Conservation (phyloP, 2,113 vertebrate species). For the human region DNA sequence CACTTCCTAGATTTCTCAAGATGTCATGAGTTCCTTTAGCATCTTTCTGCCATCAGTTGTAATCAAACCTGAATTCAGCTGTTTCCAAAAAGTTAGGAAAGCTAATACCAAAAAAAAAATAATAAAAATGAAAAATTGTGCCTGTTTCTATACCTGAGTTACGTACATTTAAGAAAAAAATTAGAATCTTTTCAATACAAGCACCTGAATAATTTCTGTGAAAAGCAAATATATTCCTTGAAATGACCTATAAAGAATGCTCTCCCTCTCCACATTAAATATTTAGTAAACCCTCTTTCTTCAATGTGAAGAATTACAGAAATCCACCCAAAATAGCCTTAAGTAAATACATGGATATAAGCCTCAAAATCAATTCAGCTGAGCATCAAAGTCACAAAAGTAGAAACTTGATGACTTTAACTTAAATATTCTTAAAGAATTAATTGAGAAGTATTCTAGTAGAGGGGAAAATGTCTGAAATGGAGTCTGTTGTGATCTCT, state of each 20-base stretch:
- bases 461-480: neutral
- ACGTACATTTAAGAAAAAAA: slow-evolving; percentile 44
- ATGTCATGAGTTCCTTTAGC: neutral
- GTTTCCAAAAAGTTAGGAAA: slow-evolving; percentile 62
- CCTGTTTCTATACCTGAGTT: slow-evolving; percentile 44
- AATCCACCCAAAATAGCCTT: slow-evolving; percentile 7
- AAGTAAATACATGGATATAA: slow-evolving; percentile 17
- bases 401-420: neutral
- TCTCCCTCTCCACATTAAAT: neutral
- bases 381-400: neutral
- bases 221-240: slow-evolving; percentile 33
- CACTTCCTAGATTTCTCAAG: neutral
- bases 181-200: slow-evolving; percentile 60
- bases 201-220: slow-evolving; percentile 19
- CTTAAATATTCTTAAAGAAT: neutral
- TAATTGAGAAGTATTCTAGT: neutral
- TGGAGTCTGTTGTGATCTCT: neutral
- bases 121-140: neutral
- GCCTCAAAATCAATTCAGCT: slow-evolving; percentile 48
- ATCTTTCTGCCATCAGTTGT: slow-evolving; percentile 44
- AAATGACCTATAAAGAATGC: slow-evolving; percentile 24
- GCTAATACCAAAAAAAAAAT: neutral
- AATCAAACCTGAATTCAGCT: slow-evolving; percentile 54
- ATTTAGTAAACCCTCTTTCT: neutral
- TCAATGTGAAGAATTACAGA: neutral